phyloP scores from a whole-genome alignment of 2,888 invertebrate genomes.

The Physocephala rufipes region DNA sequence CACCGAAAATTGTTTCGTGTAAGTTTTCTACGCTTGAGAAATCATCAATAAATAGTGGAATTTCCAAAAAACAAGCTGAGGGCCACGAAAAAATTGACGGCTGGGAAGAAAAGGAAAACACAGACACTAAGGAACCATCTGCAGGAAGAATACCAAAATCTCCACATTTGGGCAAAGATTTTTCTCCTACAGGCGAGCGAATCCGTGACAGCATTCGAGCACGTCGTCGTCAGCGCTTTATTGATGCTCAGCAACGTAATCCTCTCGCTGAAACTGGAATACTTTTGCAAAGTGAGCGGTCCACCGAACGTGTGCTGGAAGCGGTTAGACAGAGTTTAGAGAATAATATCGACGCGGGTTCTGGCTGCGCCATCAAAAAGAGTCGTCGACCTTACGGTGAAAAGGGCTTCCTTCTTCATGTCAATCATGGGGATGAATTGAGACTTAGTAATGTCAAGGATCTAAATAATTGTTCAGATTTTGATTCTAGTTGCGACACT shows the following conservation, averaged over 20 bases:
- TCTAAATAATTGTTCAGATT: constrained; percentile 64
- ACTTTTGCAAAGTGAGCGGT: constrained; percentile 30
- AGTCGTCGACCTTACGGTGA: constrained; percentile 61
- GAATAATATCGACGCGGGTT: constrained; percentile 36
- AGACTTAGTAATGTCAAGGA: constrained; percentile 63
- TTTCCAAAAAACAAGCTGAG: constrained; percentile 13
- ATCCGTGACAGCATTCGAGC: constrained; percentile 65
- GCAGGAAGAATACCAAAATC: constrained; percentile 64
- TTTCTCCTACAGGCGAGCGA: constrained; percentile 64
- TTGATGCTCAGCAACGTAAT: constrained; percentile 54
- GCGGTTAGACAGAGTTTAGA: constrained; percentile 58
- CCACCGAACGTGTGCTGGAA: constrained; percentile 57
- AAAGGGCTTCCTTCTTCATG: constrained; percentile 63
- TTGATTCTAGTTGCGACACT: constrained; percentile 65
- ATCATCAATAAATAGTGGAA: not conserved
- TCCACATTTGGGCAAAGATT: constrained; percentile 65
- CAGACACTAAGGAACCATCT: constrained; percentile 43
- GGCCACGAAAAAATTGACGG: not conserved
- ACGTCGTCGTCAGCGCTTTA: constrained; percentile 58
- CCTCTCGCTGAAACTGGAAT: constrained; percentile 48
- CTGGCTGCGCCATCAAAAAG: constrained; percentile 45
- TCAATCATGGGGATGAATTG: constrained; percentile 60
- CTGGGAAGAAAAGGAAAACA: constrained; percentile 50
- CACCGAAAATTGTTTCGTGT: no score
- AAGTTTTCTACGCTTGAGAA: not conserved